Base-by-base conservation (phyloP, 2,113 vertebrate genomes). In the Elgaria multicarinata region DNA sequence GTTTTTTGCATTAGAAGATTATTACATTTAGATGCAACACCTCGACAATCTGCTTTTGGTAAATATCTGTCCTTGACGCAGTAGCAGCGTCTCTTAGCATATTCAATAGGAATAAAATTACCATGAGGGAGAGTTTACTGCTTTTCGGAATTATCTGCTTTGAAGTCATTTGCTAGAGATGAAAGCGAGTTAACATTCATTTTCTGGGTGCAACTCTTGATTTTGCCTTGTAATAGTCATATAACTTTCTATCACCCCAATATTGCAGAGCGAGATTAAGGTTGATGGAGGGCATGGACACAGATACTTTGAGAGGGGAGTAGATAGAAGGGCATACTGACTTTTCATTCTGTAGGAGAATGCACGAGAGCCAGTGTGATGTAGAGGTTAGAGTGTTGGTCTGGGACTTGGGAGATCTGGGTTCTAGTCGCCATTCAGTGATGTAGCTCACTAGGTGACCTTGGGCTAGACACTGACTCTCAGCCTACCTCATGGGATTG, bases 1-100 rank as follows among this genome's bases (percentile, higher is more conserved):
- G 83, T 80, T 97, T 97, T 97, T 98, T 97, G 97, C 96, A 95
- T 96, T 58, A 96, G 96, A 96, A 96, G 95, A 95, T 97, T 98
- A 97, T 97, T 97, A 96, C 97, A 91, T 97, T 98, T 97, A 97
- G 96, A 98, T 97, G 96, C 94, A 96, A 94, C 96, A 96, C 96
- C 96, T 97, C 96, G 83, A 90, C 96, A 97, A 97, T 93, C 94
- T 93, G 91, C 95, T 94, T 96, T 96, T 95, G 97, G 97, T 98
- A 97, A 97, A 98, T 96, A 97, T 96, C 95, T 95, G 95, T 96
- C 97, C 94, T 97, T 97, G 97, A 97, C 2, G 6, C n/a, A 97
- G 44, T 36, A n/a, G 31, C 46, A 53, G 77, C 20, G 80, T n/a
- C 80, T 90, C 42, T 80, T 80, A 58, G 42, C 75, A 26, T 91